phyloP scores from a whole-genome alignment of 1,140 invertebrate genomes.

The Microplitis mediator region DNA sequence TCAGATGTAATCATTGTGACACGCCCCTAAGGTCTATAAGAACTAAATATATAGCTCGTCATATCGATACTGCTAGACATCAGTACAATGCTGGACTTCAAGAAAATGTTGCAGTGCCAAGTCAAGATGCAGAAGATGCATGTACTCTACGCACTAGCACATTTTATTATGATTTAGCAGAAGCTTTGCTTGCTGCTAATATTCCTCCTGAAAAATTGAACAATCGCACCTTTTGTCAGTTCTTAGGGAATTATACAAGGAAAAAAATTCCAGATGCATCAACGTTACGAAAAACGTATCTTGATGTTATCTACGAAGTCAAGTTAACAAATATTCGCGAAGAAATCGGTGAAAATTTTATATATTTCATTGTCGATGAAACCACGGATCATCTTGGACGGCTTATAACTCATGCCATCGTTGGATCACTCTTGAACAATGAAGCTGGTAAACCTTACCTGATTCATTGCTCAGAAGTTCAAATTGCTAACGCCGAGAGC shows the following conservation, averaged over 20 bases:
- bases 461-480: neutral
- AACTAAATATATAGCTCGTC: no score
- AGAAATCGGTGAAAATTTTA: neutral
- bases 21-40: no score
- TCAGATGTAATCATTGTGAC: no score
- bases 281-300: neutral
- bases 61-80: no score
- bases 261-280: neutral
- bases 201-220: neutral
- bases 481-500: neutral
- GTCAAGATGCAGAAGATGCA: no score
- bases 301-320: neutral
- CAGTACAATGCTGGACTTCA: no score
- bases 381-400: constrained; percentile 23
- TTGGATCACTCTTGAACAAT: neutral
- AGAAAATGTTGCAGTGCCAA: no score
- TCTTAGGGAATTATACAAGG: neutral
- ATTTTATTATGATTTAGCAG: neutral
- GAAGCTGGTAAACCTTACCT: neutral
- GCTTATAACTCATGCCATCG: constrained; percentile 20
- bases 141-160: neutral
- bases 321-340: neutral
- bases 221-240: neutral
- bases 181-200: neutral
- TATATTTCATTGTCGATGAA: constrained; percentile 30